Percentiles rank a stretch among this genome's conserved stretches.
phyloP scores from a whole-genome alignment of 2,113 vertebrate species.

The Tympanuchus pallidicinctus region DNA sequence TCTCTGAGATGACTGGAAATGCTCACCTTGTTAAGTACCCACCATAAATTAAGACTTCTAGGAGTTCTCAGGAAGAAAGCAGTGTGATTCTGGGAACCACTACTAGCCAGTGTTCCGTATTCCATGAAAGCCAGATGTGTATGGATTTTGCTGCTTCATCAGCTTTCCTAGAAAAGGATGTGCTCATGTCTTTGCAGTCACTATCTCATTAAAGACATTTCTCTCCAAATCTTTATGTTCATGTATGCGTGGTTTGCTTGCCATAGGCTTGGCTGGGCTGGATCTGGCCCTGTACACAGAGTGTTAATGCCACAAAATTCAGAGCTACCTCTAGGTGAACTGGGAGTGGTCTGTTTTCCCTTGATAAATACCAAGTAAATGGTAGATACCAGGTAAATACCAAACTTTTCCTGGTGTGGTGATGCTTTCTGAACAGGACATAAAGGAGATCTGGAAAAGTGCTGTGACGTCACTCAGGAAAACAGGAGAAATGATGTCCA shows the following conservation, averaged over 20 bases:
- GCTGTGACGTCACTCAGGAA: neutral
- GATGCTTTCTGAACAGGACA: neutral
- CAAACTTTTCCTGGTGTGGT: neutral
- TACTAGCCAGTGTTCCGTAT: neutral
- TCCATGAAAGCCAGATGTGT: neutral
- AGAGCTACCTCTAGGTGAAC: neutral
- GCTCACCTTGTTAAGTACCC: neutral
- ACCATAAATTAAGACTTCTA: neutral
- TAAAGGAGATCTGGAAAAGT: neutral
- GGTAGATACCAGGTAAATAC: neutral
- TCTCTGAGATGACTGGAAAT: neutral
- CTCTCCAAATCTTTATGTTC: neutral
- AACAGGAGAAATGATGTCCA: neutral
- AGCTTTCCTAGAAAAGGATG: neutral
- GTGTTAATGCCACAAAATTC: neutral
- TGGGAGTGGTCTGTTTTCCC: neutral
- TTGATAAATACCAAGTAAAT: neutral
- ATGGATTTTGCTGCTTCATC: neutral
- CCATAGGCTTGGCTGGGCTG: neutral
- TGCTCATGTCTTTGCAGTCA: neutral
- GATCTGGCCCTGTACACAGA: neutral
- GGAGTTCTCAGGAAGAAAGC: neutral
- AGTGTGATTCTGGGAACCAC: neutral
- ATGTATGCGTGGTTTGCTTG: neutral
- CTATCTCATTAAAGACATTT: neutral